These are phyloP conservation scores for Pyrrhia umbra DNA, from an alignment of 2,888 invertebrate species.

Conservation along the genomic window DNA sequence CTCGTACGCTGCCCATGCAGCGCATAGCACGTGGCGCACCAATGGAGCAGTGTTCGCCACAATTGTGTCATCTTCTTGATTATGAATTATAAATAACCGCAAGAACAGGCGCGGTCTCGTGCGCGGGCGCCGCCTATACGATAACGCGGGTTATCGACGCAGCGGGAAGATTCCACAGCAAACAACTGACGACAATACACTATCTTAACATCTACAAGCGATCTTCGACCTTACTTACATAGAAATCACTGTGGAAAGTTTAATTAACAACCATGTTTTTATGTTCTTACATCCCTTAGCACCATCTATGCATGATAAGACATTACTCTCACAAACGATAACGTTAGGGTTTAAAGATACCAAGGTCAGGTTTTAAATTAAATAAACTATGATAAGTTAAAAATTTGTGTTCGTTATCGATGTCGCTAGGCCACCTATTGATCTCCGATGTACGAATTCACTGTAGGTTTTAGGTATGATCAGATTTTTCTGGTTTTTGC, in stretches of 20 bases:
- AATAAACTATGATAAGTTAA: conserved; percentile 30
- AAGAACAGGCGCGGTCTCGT: conserved; percentile 77
- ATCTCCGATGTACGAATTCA: conserved; percentile 61
- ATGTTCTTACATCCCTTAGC: conserved; percentile 5
- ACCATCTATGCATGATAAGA: conserved; percentile 27
- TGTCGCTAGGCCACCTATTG: conserved; percentile 73
- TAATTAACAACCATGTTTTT: conserved; percentile 14
- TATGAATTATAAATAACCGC: conserved; percentile 71
- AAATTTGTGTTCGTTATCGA: conserved; percentile 43
- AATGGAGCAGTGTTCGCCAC: conserved; percentile 54
- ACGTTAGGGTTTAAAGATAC: conserved; percentile 38
- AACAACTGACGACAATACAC: conserved; percentile 75
- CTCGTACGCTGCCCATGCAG: conserved; percentile 13
- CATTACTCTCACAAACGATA: conserved; percentile 25
- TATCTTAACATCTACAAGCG: conserved; percentile 28
- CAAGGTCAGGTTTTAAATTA: conserved; percentile 58
- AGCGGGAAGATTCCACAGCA: conserved; percentile 88
- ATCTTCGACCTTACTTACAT: conserved; percentile 44
- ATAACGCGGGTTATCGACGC: conserved; percentile 82
- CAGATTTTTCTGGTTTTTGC: conserved; percentile 55
- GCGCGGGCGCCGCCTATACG: conserved; percentile 71
- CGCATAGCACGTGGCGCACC: conserved; percentile 54
- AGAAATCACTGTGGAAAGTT: conserved; percentile 42
- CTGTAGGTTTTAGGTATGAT: conserved; percentile 43
- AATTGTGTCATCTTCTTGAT: conserved; percentile 65